phyloP scores from a whole-genome alignment of 2,113 vertebrate genomes.

The Muntiacus muntjak region DNA sequence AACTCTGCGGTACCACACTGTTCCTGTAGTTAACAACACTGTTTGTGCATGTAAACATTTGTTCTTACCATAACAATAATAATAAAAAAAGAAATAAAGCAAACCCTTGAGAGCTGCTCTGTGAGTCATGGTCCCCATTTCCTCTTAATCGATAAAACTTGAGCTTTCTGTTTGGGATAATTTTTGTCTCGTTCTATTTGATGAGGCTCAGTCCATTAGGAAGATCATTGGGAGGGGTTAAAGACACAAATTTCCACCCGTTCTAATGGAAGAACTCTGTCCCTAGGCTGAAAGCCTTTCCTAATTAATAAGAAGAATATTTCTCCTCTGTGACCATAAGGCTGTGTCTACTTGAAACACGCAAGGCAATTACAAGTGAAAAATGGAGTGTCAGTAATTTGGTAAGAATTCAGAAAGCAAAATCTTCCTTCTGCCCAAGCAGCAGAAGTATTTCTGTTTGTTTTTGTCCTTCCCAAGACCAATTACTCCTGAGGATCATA shows the following conservation, averaged over 20 bases:
- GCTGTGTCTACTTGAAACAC: not conserved
- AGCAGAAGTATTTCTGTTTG: not conserved
- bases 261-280: not conserved
- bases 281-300: not conserved
- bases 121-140: not conserved
- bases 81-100: not conserved
- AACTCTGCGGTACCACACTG: rapidly evolving
- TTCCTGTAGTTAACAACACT: not conserved
- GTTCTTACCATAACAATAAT: not conserved
- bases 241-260: not conserved
- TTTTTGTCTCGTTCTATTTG: not conserved
- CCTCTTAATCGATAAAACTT: not conserved
- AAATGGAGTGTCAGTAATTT: not conserved
- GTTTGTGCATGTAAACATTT: not conserved
- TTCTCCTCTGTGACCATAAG: not conserved
- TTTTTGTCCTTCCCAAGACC: not conserved
- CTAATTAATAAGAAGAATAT: not conserved
- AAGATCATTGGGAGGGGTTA: not conserved
- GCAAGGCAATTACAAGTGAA: not conserved
- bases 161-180: not conserved
- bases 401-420: not conserved
- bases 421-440: not conserved
- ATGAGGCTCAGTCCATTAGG: not conserved
- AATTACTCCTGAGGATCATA: too few species aligned
- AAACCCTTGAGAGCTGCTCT: not conserved